Conservation (phyloP, 2,797 vertebrate genomes). For the Oophaga sylvatica region DNA sequence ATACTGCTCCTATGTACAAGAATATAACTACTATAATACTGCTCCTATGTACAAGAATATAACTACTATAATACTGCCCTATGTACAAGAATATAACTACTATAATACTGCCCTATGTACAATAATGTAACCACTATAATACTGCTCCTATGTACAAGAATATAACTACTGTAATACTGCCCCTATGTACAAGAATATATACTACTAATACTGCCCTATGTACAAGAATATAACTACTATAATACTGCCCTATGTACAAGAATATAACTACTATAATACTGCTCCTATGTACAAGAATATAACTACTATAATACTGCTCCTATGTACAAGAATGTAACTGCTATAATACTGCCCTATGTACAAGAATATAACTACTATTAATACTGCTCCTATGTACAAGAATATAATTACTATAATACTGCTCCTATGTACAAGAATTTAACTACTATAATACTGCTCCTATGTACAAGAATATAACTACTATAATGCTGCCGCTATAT, state of each 20-base stretch:
- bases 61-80: slow-evolving; percentile 11
- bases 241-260: slow-evolving; percentile 6
- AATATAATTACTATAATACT: slow-evolving; percentile 9
- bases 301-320: slow-evolving; percentile 12
- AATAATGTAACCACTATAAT: slow-evolving; percentile 3
- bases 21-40: slow-evolving; percentile 14
- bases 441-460: not conserved
- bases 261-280: slow-evolving; percentile 14
- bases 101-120: not conserved
- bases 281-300: slow-evolving; percentile 10
- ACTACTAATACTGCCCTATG: not conserved
- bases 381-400: not conserved
- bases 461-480: slow-evolving; percentile 15
- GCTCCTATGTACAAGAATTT: not conserved
- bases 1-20: slow-evolving; percentile 1
- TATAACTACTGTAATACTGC: slow-evolving; percentile 11
- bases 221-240: slow-evolving; percentile 14
- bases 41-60: slow-evolving; percentile 10
- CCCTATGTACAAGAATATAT: slow-evolving; percentile 1
- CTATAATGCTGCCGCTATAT: not conserved
- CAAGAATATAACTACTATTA: slow-evolving; percentile 14
- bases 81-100: not conserved
- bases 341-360: not conserved
- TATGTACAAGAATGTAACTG: not conserved
- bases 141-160: not conserved